Evolutionary conservation across 2,797 vertebrate species (phyloP).

Genomic region (Channa striata): DNA sequence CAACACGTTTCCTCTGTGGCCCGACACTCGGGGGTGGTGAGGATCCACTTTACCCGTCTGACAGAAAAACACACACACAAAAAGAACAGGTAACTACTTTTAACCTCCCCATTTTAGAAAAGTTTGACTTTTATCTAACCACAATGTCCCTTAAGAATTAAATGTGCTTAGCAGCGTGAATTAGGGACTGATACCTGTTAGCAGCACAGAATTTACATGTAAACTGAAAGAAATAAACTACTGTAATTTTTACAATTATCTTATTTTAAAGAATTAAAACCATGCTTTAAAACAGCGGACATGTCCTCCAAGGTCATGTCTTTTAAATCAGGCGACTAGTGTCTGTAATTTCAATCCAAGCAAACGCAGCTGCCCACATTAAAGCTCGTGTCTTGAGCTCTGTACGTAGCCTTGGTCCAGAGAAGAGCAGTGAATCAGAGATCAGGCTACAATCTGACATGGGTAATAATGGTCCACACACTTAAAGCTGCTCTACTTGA

Average conservation of each 20-base stretch:
- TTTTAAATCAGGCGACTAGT: not conserved
- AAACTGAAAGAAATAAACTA: too few species aligned
- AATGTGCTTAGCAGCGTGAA: not conserved
- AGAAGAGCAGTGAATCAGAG: not conserved
- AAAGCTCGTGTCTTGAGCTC: slow-evolving; percentile 11
- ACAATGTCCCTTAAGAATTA: not conserved
- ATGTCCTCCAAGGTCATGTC: slow-evolving; percentile 7
- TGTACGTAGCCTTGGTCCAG: not conserved
- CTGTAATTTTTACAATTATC: too few species aligned
- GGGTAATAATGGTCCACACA: not conserved
- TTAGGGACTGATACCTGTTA: not conserved
- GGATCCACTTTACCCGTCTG: slow-evolving; percentile 95
- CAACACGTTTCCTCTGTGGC: slow-evolving; percentile 92
- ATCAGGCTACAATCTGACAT: not conserved
- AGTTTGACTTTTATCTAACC: not conserved
- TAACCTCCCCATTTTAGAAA: too few species aligned
- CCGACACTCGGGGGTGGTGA: slow-evolving; percentile 90
- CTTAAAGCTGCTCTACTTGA: not conserved
- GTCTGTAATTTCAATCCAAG: slow-evolving; percentile 38
- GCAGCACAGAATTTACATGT: not conserved
- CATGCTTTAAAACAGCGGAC: not conserved
- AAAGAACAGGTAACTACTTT: not conserved
- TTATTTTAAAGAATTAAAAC: not conserved
- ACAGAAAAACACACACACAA: slow-evolving; percentile 22
- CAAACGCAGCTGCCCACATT: not conserved